These are phyloP conservation scores for Phodopus roborovskii DNA, from an alignment of 2,113 vertebrate genomes.

Conservation along the genomic window DNA sequence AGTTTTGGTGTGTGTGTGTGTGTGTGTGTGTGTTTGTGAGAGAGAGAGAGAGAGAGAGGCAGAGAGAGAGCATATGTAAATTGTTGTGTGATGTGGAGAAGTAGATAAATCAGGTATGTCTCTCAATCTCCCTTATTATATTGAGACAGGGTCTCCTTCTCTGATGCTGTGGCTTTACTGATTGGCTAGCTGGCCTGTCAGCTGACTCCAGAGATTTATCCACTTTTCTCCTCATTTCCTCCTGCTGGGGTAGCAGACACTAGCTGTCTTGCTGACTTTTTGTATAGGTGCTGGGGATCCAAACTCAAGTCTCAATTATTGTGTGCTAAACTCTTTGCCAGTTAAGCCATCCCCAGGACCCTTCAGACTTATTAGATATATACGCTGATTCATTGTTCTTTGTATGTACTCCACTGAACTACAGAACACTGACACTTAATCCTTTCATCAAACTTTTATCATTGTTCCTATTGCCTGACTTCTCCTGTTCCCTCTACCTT, in stretches of 20 bases:
- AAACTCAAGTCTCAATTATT: not conserved
- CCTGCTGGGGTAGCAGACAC: too few relatives aligned
- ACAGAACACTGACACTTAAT: not conserved
- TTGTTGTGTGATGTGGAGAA: not conserved
- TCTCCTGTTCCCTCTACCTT: too few relatives aligned
- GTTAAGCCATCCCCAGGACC: not conserved
- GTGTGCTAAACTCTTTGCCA: not conserved
- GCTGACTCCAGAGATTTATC: not conserved
- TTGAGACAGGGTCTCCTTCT: not conserved
- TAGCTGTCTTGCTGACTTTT: too few relatives aligned
- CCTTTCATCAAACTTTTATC: not conserved
- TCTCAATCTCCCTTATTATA: not conserved
- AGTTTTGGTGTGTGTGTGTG: not conserved
- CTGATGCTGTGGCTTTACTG: not conserved
- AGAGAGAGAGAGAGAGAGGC: not conserved
- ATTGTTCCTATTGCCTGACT: not conserved
- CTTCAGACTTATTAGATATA: not conserved
- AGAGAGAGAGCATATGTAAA: not conserved
- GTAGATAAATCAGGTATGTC: not conserved
- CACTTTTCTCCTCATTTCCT: too few relatives aligned
- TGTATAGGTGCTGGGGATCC: not conserved
- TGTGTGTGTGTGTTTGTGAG: not conserved
- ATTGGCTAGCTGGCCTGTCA: not conserved
- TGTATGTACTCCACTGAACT: not conserved
- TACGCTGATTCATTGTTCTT: not conserved